These are phyloP conservation scores for Rhagologus leucostigma DNA, from an alignment of 2,113 vertebrate genomes.

Conservation along the genomic window DNA sequence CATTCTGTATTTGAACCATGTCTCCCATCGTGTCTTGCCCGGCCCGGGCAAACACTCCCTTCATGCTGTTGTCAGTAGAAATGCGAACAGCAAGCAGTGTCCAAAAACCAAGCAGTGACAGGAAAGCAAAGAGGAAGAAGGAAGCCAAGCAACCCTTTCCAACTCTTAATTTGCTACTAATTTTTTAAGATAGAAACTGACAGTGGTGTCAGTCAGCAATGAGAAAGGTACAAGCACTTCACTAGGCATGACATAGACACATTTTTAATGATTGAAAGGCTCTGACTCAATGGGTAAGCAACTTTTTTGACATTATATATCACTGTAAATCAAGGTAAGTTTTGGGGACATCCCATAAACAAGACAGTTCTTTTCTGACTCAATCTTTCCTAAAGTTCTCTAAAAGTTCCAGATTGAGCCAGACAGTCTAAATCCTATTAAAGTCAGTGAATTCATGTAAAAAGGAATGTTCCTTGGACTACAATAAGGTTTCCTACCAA, in stretches of 20 bases:
- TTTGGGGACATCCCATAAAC: not conserved
- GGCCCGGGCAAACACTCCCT: not conserved
- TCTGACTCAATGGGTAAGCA: not conserved
- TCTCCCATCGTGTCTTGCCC: not conserved
- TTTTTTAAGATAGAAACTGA: not conserved
- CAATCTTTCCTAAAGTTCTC: not conserved
- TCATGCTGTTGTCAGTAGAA: not conserved
- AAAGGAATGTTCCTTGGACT: slow-evolving; percentile 65
- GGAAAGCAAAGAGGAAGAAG: not conserved
- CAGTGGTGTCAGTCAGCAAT: not conserved
- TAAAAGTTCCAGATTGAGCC: slow-evolving; percentile 1
- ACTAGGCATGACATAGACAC: not conserved
- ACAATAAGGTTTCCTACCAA: slow-evolving; percentile 57
- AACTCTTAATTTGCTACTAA: not conserved
- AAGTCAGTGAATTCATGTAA: slow-evolving; percentile 40
- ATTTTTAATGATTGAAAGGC: not conserved
- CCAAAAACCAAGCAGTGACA: not conserved
- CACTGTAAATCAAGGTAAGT: not conserved
- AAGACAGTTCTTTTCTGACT: not conserved
- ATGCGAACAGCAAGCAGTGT: not conserved
- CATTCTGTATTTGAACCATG: not conserved
- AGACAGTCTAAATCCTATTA: slow-evolving; percentile 41
- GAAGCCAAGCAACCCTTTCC: not conserved
- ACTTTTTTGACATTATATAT: not conserved
- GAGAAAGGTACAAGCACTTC: not conserved